phyloP scores from a whole-genome alignment of 2,797 vertebrate genomes.

The Mus minutoides region DNA sequence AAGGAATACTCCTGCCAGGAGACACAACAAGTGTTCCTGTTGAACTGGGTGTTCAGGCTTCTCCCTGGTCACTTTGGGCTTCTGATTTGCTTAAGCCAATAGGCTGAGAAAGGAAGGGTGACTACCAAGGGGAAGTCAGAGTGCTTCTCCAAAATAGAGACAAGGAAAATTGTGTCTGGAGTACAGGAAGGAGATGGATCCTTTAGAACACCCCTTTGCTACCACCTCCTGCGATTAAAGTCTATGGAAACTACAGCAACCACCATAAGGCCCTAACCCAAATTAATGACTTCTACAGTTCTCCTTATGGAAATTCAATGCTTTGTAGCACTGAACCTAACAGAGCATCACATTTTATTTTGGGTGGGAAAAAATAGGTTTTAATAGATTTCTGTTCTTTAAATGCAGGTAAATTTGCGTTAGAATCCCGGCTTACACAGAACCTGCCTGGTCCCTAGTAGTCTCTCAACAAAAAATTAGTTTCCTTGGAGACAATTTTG shows the following conservation, averaged over 20 bases:
- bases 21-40: background rate
- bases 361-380: background rate
- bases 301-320: slow-evolving; percentile 1
- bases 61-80: background rate
- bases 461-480: background rate
- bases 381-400: background rate
- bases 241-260: background rate
- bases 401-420: background rate
- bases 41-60: background rate
- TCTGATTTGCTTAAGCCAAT: background rate
- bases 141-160: background rate
- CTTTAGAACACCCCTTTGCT: too few relatives aligned
- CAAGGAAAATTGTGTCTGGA: background rate
- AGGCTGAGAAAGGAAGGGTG: background rate
- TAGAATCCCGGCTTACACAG: background rate
- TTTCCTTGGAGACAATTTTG: slow-evolving; percentile 24
- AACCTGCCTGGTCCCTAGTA: background rate
- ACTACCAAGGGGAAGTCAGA: background rate
- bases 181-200: background rate
- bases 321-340: background rate
- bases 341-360: background rate
- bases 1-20: background rate
- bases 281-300: slow-evolving; percentile 1
- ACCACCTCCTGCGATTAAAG: background rate
- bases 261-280: background rate